Conservation (phyloP, 2,113 vertebrate species). For the Rallus limicola region DNA sequence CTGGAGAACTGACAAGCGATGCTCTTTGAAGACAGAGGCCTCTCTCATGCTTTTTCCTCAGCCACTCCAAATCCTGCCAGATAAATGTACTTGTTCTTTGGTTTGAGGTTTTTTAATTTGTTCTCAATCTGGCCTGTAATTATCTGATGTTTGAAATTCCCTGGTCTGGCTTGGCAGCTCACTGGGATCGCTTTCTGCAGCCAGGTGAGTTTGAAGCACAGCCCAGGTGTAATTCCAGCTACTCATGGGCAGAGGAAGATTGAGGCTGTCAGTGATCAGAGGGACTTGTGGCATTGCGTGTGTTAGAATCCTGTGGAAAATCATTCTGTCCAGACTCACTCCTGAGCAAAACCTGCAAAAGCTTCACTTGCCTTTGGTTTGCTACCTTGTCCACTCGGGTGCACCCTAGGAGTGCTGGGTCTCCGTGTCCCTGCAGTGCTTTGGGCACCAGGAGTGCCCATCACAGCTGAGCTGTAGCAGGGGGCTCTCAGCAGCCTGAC, state of each 20-base stretch:
- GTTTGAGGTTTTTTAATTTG: not conserved
- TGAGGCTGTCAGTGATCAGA: not conserved
- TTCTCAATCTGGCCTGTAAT: not conserved
- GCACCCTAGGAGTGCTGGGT: not conserved
- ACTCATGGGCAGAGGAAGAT: not conserved
- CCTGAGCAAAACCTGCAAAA: not conserved
- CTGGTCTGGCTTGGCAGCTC: not conserved
- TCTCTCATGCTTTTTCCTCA: not conserved
- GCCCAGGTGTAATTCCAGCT: not conserved
- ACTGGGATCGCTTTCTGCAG: not conserved
- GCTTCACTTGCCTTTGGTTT: not conserved
- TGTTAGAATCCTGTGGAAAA: not conserved
- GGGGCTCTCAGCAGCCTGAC: too few relatives aligned
- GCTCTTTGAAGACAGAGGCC: not conserved
- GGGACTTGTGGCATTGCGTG: fast-evolving
- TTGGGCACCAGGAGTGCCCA: not conserved
- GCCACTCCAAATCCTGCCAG: not conserved
- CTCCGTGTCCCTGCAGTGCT: not conserved
- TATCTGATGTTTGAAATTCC: not conserved
- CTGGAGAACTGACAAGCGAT: not conserved
- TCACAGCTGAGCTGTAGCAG: too few relatives aligned
- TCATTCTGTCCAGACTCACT: not conserved
- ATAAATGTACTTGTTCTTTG: not conserved
- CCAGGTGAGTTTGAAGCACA: not conserved
- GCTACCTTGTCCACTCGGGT: not conserved